Evolutionary conservation across 2,797 vertebrate genomes (phyloP).

Genomic region (Takifugu ocellatus): DNA sequence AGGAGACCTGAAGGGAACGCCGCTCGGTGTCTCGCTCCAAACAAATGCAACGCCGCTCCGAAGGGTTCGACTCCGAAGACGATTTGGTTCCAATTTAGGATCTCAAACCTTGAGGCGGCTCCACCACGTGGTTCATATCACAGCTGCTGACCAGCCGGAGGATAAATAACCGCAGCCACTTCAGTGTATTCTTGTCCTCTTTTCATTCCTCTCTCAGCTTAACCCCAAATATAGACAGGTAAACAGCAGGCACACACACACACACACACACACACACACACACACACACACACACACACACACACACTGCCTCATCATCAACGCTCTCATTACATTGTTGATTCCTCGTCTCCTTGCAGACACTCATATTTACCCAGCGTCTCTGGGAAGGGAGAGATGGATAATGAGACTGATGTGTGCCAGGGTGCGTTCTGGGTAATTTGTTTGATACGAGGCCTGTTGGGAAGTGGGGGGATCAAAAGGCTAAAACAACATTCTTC

Average conservation of each 20-base stretch:
- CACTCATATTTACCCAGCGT: conserved; percentile 62
- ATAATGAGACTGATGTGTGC: conserved; percentile 70
- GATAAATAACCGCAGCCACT: conserved; percentile 37
- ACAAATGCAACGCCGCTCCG: conserved; percentile 10
- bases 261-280: not conserved
- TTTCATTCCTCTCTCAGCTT: conserved; percentile 20
- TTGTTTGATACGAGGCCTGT: conserved; percentile 66
- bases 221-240: conserved; percentile 34
- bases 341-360: conserved; percentile 62
- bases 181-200: conserved; percentile 14
- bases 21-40: not conserved
- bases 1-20: not conserved
- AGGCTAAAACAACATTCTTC: conserved; percentile 46
- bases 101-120: conserved; percentile 28
- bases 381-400: conserved; percentile 46
- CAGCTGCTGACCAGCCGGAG: conserved; percentile 35
- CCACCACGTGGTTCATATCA: conserved; percentile 34
- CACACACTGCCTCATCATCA: conserved; percentile 49
- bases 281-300: conserved; percentile 8
- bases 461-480: conserved; percentile 66
- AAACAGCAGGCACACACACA: conserved; percentile 33
- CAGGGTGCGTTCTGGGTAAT: conserved; percentile 63
- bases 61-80: conserved; percentile 27
- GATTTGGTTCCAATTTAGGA: conserved; percentile 20
- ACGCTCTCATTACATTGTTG: conserved; percentile 66